These are phyloP conservation scores for Sebastes taczanowskii DNA, from an alignment of 2,797 vertebrate genomes.

Conservation along the genomic window DNA sequence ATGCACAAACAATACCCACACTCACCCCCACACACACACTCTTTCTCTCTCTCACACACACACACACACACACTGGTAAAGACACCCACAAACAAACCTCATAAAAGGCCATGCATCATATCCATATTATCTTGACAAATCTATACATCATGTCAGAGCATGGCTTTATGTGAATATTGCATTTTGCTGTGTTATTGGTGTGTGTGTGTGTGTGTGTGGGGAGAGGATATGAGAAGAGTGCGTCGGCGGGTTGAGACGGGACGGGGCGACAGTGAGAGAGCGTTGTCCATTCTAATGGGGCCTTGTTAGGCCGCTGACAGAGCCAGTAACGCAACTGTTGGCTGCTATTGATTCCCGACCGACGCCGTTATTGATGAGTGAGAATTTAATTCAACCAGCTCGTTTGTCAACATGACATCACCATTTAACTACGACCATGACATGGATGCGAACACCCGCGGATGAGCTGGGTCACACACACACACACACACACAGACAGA, in stretches of 20 bases:
- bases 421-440: slow-evolving; percentile 78
- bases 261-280: slow-evolving; percentile 62
- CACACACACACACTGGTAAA: slow-evolving; percentile 24
- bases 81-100: slow-evolving; percentile 62
- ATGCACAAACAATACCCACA: slow-evolving; percentile 48
- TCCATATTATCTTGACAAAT: slow-evolving; percentile 81
- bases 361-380: slow-evolving; percentile 83
- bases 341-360: slow-evolving; percentile 80
- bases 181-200: slow-evolving; percentile 61
- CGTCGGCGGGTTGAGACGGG: slow-evolving; percentile 28
- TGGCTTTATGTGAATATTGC: slow-evolving; percentile 73
- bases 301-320: slow-evolving; percentile 78
- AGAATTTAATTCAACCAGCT: slow-evolving; percentile 84
- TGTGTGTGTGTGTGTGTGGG: slow-evolving; percentile 52
- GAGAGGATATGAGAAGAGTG: slow-evolving; percentile 69
- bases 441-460: slow-evolving; percentile 61
- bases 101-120: slow-evolving; percentile 78
- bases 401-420: slow-evolving; percentile 84
- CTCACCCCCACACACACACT: slow-evolving; percentile 25
- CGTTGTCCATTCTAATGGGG: slow-evolving; percentile 77
- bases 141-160: slow-evolving; percentile 78
- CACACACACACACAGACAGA: not conserved
- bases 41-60: not conserved
- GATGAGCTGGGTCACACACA: slow-evolving; percentile 39
- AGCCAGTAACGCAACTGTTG: slow-evolving; percentile 70